A percentile compares a stretch with the other conserved stretches of the same genome.
Evolutionary conservation across 2,888 invertebrate species (phyloP).

Genomic region (Enoplolaimus lenunculus): DNA sequence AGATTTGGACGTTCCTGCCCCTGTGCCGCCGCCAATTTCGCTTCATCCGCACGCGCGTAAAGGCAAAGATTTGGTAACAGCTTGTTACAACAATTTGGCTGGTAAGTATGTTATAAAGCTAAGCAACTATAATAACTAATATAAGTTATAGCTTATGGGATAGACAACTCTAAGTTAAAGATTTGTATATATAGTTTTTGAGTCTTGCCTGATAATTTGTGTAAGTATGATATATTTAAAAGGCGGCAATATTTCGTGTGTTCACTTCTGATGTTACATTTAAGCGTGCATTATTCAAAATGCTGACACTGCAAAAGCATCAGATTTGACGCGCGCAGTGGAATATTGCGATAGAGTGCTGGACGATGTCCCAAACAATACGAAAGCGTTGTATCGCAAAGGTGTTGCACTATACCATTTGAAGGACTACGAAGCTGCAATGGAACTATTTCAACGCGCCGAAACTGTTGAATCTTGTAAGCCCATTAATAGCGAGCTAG

Average conservation of each 20-base stretch:
- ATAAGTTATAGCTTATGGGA: too few species aligned
- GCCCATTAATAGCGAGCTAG: background rate
- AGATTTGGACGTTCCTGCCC: too few species aligned
- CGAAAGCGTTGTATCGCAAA: background rate
- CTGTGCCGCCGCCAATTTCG: background rate
- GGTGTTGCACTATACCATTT: background rate
- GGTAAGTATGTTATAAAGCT: slow-evolving; percentile 1
- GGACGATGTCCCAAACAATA: background rate
- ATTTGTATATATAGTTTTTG: too few species aligned
- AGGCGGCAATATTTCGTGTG: too few species aligned
- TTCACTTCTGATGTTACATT: too few species aligned
- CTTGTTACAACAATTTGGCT: background rate
- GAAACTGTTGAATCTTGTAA: background rate
- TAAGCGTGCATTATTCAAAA: background rate
- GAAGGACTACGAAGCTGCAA: background rate
- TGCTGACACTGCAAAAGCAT: background rate
- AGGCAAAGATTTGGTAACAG: background rate
- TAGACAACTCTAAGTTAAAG: too few species aligned
- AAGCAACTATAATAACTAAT: too few species aligned
- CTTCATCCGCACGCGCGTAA: background rate
- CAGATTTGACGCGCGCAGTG: background rate
- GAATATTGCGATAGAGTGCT: slow-evolving; percentile 3
- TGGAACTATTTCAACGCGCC: background rate
- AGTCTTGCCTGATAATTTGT: too few species aligned
- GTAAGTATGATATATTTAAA: too few species aligned